Base-by-base conservation (phyloP, 2,113 vertebrate genomes). In the Petrocephalus microphthalmus region DNA sequence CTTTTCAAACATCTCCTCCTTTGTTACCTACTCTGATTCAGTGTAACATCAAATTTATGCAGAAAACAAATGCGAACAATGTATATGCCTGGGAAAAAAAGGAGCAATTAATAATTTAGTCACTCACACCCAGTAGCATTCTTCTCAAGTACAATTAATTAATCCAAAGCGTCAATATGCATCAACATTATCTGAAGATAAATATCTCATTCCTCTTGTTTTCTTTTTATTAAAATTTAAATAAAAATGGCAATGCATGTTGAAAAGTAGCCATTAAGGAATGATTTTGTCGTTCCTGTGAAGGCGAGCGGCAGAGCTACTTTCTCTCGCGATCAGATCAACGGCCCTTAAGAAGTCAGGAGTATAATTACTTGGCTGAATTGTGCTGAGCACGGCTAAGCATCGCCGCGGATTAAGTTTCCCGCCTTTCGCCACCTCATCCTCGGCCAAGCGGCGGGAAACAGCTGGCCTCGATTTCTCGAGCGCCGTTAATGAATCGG, bases 381-480 rank as follows among this genome's bases (percentile, higher is more conserved):
- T 94, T 93, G 91, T 89, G n/a, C 84, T 91, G 93, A 96, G 93
- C 91, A 91, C 91, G 94, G 93, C 91, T 85, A 91, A 94, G 94
- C 93, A 94, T 92, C 93, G 93, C 93, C 0, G 0, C 90, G 95
- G 95, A 96, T 95, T 93, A 94, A 93, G 93, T 95, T 94, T 92
- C 97, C 94, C 92, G 91, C 95, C 95, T 97, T 95, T 97, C 96
- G 93, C 94, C 96, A 97, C 96, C 93, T 95, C 91, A 91, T 96
- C 96, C 94, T 96, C 93, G 95, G 95, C 95, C 95, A 93, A 95
- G 95, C 92, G 93, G 94, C 95, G 95, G 95, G 95, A 95, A 96
- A 96, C 97, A 98, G 97, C 96, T 97, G 97, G 96, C 91, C 93
- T 94, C 97, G 96, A 97, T 97, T 67, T 96, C 94, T 93, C 97